Evolutionary conservation across 2,888 invertebrate genomes (phyloP), one percentile per base, ranked within the genome.

Genomic region (Tridacna crocea): DNA sequence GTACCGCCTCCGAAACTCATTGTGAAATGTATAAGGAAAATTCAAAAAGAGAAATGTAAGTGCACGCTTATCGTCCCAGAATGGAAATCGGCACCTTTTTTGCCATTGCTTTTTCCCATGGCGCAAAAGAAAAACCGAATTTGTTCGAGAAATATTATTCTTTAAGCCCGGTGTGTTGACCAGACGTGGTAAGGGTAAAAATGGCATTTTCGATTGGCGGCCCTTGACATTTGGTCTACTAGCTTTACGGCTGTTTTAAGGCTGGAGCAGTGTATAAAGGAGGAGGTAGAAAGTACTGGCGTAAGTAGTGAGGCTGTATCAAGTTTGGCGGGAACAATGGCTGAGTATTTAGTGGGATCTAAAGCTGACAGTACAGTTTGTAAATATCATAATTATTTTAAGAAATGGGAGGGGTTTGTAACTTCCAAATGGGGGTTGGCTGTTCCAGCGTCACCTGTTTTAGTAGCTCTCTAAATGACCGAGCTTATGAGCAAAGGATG

Each of bases 351-450:
- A 51, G 48, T 78, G 24, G n/a, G 60, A 13, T 78, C 78, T 15
- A 80, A 47, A 60, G 75, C 72, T 72, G 77, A 77, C 47, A 75
- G 60, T 51, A 80, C 80, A 60, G 58, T 60, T 13, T 75, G 47
- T 58, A 83, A 83, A 58, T 83, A 80, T 60, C 60, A 61, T 15
- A 60, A 24, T 60, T 77, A 77, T 61, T 83, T 83, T 27, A 77
- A 78, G n/a, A 80, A 77, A 51, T 83, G 83, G 83, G 77, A 76
- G n/a, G n/a, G n/a, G n/a, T n/a, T n/a, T n/a, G n/a, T n/a, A n/a
- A n/a, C n/a, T n/a, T n/a, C n/a, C n/a, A n/a, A n/a, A n/a, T n/a
- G n/a, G n/a, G n/a, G n/a, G n/a, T n/a, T n/a, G n/a, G n/a, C n/a
- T n/a, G n/a, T 83, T 2, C 80, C 83, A 11, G 83, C 78, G 0